Conservation (phyloP, 2,797 vertebrate species). For the Labroides dimidiatus region DNA sequence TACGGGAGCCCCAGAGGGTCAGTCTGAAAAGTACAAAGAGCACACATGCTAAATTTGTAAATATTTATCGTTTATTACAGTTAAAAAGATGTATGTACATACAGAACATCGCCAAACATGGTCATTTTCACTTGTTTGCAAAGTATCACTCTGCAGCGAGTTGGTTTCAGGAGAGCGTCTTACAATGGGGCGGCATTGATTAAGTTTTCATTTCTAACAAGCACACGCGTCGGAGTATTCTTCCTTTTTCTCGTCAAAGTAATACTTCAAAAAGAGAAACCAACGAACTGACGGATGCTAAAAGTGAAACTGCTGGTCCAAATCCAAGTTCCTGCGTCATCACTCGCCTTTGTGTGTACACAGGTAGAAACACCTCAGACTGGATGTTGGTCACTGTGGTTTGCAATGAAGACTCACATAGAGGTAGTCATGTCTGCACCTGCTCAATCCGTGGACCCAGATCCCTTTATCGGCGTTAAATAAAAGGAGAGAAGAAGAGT, state of each 20-base stretch:
- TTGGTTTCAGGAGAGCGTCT: constrained; percentile 66
- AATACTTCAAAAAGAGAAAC: constrained; percentile 61
- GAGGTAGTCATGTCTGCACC: constrained; percentile 72
- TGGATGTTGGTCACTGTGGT: constrained; percentile 60
- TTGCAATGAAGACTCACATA: constrained; percentile 67
- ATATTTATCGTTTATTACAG: constrained; percentile 84
- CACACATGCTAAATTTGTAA: constrained; percentile 68
- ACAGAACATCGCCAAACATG: constrained; percentile 78
- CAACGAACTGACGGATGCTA: constrained; percentile 45
- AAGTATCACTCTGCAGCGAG: constrained; percentile 70
- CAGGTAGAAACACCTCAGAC: constrained; percentile 60
- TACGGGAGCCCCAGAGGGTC: too few relatives aligned
- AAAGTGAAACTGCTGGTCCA: constrained; percentile 60
- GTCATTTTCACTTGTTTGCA: constrained; percentile 71
- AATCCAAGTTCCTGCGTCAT: constrained; percentile 48
- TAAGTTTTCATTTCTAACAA: constrained; percentile 71
- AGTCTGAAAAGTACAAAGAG: constrained; percentile 10
- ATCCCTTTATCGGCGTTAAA: constrained; percentile 44
- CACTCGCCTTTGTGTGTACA: constrained; percentile 38
- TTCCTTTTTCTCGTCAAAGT: constrained; percentile 54
- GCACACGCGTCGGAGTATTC: constrained; percentile 54
- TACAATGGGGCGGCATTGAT: constrained; percentile 72
- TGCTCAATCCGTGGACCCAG: constrained; percentile 38
- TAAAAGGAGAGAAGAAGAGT: constrained; percentile 12
- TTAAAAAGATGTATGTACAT: constrained; percentile 83